Evolutionary conservation across 2,888 invertebrate species (phyloP), one percentile per base, ranked within the genome.

Genomic region (Drosophila birchii): DNA sequence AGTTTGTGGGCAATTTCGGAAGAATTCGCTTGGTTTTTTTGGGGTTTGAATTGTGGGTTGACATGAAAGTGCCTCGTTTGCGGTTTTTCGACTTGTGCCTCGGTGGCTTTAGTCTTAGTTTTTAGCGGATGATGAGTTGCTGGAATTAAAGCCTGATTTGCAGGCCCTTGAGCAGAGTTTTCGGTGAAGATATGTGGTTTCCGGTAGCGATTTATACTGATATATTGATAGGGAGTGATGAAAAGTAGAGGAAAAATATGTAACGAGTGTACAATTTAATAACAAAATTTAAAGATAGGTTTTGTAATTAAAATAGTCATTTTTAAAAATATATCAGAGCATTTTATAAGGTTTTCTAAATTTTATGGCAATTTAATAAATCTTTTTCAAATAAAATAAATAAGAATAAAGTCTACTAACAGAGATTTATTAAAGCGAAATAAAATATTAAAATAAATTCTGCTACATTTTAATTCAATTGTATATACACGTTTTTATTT

Each of bases 21-120:
- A 86, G 86, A 83, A 83, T 83, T 86, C 76, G 84, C 78, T 66
- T 74, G 81, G 70, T 23, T 68, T 82, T 82, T 75, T 72, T 32
- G 51, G n/a, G 71, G 64, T 56, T 54, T 56, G 72, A 81, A 86
- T 83, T 78, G 76, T 75, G 41, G 55, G 78, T 81, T 86, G 66
- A 83, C 82, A 83, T 84, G 83, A 66, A 70, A 84, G 74, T 78
- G 80, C 66, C 80, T 81, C 82, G 79, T 83, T 83, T 86, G 82
- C 55, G 75, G 74, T 75, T 38, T 20, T n/a, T 20, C n/a, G 29
- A 23, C 41, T 34, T 32, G 41, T 36, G 26, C 36, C 26, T 26
- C 14, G 16, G 38, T 23, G 20, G 20, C n/a, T 34, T 51, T 51
- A 51, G 51, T 51, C 34, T 51, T 3, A 20, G 43, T 12, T 57